A percentile compares a stretch with the other conserved stretches of the same genome.
Evolutionary conservation across 1,140 invertebrate genomes (phyloP).

Genomic region (Trichonephila inaurata): DNA sequence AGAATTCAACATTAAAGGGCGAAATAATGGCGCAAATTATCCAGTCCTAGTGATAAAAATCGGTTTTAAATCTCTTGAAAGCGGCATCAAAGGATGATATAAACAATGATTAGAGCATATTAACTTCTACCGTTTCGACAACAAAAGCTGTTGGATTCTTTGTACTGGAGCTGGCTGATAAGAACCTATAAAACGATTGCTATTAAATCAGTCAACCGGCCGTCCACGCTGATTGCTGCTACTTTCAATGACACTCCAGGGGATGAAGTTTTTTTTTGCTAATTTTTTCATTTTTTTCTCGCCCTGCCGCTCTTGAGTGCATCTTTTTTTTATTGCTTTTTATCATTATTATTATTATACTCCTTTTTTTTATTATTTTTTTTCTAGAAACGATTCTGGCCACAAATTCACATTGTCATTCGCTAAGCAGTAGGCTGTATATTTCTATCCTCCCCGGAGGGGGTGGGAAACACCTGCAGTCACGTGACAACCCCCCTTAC

Average conservation of each 20-base stretch:
- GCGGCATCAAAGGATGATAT: slow-evolving; percentile 15
- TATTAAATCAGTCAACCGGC: slow-evolving; percentile 58
- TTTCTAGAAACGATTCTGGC: slow-evolving; percentile 13
- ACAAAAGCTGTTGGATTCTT: slow-evolving; percentile 51
- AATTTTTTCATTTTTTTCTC: not conserved
- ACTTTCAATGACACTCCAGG: slow-evolving; percentile 15
- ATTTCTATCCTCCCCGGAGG: slow-evolving; percentile 37
- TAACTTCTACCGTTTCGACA: not conserved
- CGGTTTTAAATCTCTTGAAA: not conserved
- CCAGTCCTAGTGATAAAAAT: slow-evolving; percentile 14
- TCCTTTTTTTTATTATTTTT: slow-evolving; percentile 32
- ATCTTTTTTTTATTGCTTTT: slow-evolving; percentile 42
- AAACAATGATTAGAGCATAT: slow-evolving; percentile 33
- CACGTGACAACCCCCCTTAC: slow-evolving; percentile 39
- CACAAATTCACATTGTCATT: slow-evolving; percentile 64
- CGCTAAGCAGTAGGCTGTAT: slow-evolving; percentile 19
- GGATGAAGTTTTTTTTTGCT: not conserved
- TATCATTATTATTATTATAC: slow-evolving; percentile 56
- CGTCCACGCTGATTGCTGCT: slow-evolving; percentile 35
- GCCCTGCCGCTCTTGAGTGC: not conserved
- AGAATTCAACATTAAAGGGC: not conserved
- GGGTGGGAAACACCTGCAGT: slow-evolving; percentile 71
- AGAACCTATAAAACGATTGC: slow-evolving; percentile 23
- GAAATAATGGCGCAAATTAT: slow-evolving; percentile 12
- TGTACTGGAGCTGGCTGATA: slow-evolving; percentile 26